Evolutionary conservation across 2,113 vertebrate species (phyloP).

Genomic region (Tragelaphus imberbis): DNA sequence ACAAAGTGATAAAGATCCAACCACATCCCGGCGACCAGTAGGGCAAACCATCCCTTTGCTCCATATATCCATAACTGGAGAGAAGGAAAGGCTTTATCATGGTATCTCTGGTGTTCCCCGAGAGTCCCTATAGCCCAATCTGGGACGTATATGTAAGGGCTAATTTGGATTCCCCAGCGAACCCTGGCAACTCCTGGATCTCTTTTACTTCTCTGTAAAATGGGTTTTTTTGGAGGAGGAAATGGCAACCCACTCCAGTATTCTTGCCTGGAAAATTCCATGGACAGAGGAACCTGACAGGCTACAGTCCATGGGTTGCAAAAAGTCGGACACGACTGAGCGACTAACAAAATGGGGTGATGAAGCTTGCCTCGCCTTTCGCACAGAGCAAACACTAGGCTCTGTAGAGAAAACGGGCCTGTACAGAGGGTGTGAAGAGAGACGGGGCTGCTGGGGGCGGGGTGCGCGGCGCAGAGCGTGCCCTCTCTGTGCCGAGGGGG

Average conservation of each 20-base stretch:
- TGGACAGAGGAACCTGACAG: not conserved
- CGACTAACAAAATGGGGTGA: not conserved
- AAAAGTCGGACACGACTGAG: not conserved
- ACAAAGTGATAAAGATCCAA: not conserved
- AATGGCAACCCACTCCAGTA: not conserved
- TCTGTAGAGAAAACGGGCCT: not conserved
- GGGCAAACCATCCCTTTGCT: not conserved
- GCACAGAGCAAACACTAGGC: rapidly evolving
- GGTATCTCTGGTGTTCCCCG: not conserved
- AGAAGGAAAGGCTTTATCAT: not conserved
- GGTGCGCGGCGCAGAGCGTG: not conserved
- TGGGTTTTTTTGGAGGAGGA: not conserved
- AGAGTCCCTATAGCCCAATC: not conserved
- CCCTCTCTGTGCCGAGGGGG: not conserved
- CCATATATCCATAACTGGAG: not conserved
- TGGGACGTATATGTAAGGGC: not conserved
- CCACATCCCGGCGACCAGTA: not conserved
- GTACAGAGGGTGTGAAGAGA: not conserved
- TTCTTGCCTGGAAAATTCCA: not conserved
- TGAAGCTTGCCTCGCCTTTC: not conserved
- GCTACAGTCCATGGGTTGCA: not conserved
- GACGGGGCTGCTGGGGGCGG: not conserved
- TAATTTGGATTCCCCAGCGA: not conserved
- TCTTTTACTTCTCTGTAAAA: not conserved
- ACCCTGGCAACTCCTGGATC: not conserved